Percentiles rank a stretch among this genome's conserved stretches.
These are phyloP conservation scores for Tinea semifulvella DNA, from an alignment of 2,888 invertebrate species.

Conservation along the genomic window DNA sequence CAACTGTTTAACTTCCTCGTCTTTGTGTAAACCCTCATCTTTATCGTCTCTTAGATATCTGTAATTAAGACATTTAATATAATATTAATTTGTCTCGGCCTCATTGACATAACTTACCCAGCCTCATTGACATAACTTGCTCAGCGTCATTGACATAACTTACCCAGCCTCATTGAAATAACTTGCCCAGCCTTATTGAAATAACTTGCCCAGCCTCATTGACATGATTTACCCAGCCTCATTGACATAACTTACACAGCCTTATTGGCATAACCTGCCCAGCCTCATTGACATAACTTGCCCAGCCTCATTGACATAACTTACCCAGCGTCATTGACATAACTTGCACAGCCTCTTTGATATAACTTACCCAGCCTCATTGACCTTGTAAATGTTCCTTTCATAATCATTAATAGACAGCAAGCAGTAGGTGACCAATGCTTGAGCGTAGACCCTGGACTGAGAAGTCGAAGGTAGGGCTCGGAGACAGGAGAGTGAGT, in stretches of 20 bases:
- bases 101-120: neutral
- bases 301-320: conserved; percentile 26
- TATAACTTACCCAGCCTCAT: conserved; percentile 36
- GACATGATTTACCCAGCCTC: too few relatives aligned
- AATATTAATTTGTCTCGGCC: too few relatives aligned
- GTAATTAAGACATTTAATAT: conserved; percentile 16
- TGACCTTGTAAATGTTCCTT: neutral
- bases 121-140: conserved; percentile 27
- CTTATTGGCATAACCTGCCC: conserved; percentile 31
- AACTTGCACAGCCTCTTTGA: neutral
- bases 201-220: conserved; percentile 34
- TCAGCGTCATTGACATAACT: conserved; percentile 34
- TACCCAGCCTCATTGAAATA: neutral
- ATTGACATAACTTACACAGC: neutral
- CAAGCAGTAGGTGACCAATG: conserved; percentile 41
- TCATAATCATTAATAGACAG: conserved; percentile 28
- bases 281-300: conserved; percentile 27
- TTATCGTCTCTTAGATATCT: conserved; percentile 24
- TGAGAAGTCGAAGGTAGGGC: conserved; percentile 38
- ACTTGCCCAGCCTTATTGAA: conserved; percentile 19
- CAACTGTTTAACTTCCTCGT: conserved; percentile 38
- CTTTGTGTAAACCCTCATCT: conserved; percentile 28
- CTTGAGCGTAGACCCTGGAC: conserved; percentile 35
- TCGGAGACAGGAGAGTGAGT: conserved; percentile 69
- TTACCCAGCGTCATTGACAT: conserved; percentile 16